Base-by-base conservation (phyloP, 2,113 vertebrate species). In the Oreochromis spilurus region DNA sequence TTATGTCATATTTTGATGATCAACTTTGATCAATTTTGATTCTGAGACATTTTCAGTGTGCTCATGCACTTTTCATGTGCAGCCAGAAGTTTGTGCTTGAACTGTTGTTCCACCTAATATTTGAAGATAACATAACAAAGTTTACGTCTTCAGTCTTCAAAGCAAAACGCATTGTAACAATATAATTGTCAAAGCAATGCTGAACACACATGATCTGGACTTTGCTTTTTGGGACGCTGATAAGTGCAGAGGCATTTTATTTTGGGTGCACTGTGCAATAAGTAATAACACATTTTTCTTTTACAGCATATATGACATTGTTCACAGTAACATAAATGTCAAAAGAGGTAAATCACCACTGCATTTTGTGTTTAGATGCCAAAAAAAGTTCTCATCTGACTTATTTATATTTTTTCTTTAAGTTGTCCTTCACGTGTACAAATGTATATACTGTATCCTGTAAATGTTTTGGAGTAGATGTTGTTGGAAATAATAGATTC, bases 401-500 rank as follows among this genome's bases (percentile, higher is more conserved):
- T 84, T 95, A 88, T 94, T 95, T 89, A 95, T 95, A 21, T 55
- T 94, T 78, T 84, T 83, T 45, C 7, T 79, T 84, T 67, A 19
- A 31, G 16, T 87, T 92, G 83, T 84, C 31, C 9, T 52, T 82
- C 4, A 65, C 24, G 80, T 92, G 93, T 93, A 94, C 43, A 94
- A 89, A 93, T 96, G 93, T 94, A 93, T 43, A 94, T 95, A 92
- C 4, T 87, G 80, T 82, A 93, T 83, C 43, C 86, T 94, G 89
- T 94, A 95, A 91, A 93, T 94, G 92, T 92, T 88, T 89, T 89
- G 65, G 83, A 90, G 48, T 93, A 86, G 91, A 84, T 62, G 90
- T 92, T 77, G 55, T 91, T 87, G 40, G 70, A 88, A 91, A 86
- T 36, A 43, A 85, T 87, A 72, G 86, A 82, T 79, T 92, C 12